Evolutionary conservation across 2,797 vertebrate genomes (phyloP).

Genomic region (Glyptemys insculpta): DNA sequence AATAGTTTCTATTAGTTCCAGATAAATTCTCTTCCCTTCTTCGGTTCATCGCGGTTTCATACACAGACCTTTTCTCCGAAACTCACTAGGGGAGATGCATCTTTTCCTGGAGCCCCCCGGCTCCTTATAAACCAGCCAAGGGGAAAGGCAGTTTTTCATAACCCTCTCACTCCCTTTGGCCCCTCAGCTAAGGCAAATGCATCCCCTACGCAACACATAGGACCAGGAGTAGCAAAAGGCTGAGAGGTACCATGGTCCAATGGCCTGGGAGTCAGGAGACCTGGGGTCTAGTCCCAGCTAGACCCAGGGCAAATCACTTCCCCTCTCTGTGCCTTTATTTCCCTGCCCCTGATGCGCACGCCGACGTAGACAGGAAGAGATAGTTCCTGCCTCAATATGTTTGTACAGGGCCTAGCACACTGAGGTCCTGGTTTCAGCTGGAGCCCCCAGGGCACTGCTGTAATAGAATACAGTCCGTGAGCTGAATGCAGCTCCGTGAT

Average conservation of each 20-base stretch:
- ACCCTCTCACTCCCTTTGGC: constrained; percentile 10
- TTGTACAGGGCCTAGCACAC: fast-evolving
- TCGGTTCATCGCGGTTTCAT: constrained; percentile 23
- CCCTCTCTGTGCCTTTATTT: neutral
- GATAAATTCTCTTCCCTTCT: constrained; percentile 60
- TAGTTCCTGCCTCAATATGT: too few species aligned
- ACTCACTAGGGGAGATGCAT: constrained; percentile 18
- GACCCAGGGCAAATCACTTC: neutral
- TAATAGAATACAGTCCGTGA: neutral
- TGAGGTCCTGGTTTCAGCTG: fast-evolving
- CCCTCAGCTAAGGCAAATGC: constrained; percentile 24
- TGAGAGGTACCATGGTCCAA: neutral
- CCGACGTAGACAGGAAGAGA: fast-evolving
- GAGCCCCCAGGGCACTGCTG: neutral
- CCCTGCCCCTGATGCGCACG: neutral
- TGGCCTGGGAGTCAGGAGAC: neutral
- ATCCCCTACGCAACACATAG: neutral
- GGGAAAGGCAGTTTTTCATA: constrained; percentile 2
- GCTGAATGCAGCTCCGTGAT: neutral
- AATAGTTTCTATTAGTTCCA: constrained; percentile 73
- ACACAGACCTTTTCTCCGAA: constrained; percentile 1
- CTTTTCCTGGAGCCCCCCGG: constrained; percentile 19
- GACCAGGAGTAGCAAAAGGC: neutral
- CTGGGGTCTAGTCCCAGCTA: fast-evolving
- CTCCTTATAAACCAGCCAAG: constrained; percentile 32